Base-by-base conservation (phyloP, 2,888 invertebrate species). In the Unio pictorum region DNA sequence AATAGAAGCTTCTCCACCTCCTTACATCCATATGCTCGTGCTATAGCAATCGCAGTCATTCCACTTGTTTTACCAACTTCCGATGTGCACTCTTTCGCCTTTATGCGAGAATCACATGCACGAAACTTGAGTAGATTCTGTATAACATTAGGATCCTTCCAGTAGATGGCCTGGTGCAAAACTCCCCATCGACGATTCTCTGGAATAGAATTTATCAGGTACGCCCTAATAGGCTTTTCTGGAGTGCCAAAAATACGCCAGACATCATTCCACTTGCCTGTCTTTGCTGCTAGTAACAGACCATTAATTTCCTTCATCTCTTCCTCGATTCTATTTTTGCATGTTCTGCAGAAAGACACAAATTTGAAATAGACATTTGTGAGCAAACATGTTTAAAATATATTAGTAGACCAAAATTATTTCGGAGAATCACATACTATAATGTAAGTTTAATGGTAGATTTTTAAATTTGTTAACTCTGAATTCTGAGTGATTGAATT, bases 121-220 rank as follows among this genome's bases (percentile, higher is more conserved):
- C 34, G 15, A 55, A 72, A 68, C 11, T 60, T 45, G 3, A 68
- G 63, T 15, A 72, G 55, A 8, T 20, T 66, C 30, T 30, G 60
- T 15, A 69, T 55, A 8, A 55, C 64, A 2, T 28, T 55, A 4
- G 28, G 26, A 45, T 72, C 34, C 55, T 69, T 66, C 61, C 64
- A 67, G 34, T 59, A 72, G 15, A 72, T 67, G 18, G 72, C 72
- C 34, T 72, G 72, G 28, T 69, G 66, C 30, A 69, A n/a, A 3
- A 72, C 23, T 20, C 64, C 61, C 72, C 69, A 69, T 26, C 64
- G 26, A n/a, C 71, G 62, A 55, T 72, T 60, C 59, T 72, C 71
- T 30, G 71, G 71, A 23, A 65, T 61, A 34, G 59, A 55, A 59
- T 72, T 72, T 30, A 72, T 58, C 8, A 72, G 28, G 20, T n/a